A percentile compares a stretch with the other conserved stretches of the same genome.
phyloP scores from a whole-genome alignment of 2,888 invertebrate genomes.

The Heliconius cydno region DNA sequence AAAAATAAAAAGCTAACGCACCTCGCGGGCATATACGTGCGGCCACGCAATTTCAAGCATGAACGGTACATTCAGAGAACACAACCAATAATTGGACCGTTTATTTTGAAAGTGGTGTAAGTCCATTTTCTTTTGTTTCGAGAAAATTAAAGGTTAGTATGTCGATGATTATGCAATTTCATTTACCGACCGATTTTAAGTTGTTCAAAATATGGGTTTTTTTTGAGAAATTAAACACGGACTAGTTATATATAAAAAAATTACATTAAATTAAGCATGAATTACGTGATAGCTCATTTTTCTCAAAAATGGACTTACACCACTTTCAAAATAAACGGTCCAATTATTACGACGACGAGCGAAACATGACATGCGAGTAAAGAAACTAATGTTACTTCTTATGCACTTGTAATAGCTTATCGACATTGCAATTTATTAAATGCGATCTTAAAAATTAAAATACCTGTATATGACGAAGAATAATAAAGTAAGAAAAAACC shows the following conservation, averaged over 20 bases:
- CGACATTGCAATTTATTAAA: not conserved
- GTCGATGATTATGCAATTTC: no score
- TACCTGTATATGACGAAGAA: not conserved
- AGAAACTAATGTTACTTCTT: constrained; percentile 30
- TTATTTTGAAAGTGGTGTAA: no score
- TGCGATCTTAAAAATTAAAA: not conserved
- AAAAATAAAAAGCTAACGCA: constrained; percentile 13
- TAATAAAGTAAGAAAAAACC: not conserved
- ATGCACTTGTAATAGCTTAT: constrained; percentile 1
- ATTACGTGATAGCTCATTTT: no score
- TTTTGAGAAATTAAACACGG: no score
- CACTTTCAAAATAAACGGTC: no score
- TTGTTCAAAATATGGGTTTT: no score
- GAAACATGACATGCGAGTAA: constrained; percentile 32
- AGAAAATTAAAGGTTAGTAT: no score
- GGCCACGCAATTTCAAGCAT: constrained; percentile 40
- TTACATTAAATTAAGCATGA: no score
- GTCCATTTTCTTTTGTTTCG: no score
- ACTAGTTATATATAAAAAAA: no score
- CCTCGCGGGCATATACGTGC: constrained; percentile 6
- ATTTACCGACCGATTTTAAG: no score
- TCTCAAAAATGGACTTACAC: no score
- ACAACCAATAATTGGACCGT: constrained; percentile 35
- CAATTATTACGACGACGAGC: constrained; percentile 33
- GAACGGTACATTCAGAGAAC: constrained; percentile 36